Base-by-base conservation (phyloP, 2,888 invertebrate genomes). In the Girardia tigrina region DNA sequence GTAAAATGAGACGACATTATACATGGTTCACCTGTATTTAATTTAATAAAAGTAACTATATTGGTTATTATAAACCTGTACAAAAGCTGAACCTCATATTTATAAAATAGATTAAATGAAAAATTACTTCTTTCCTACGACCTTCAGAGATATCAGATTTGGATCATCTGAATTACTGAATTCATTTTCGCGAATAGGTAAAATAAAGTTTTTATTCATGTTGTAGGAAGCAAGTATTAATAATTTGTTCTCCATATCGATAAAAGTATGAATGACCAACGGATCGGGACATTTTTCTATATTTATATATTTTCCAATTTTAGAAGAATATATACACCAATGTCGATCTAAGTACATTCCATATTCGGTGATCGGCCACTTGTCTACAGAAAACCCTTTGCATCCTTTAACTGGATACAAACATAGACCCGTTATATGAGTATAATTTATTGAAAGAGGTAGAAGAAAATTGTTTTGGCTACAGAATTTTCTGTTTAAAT, bases 221-320 rank as follows among this genome's bases (percentile, higher is more conserved):
- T 56, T 56, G n/a, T 56, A 23, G 23, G 56, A 56, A 56, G 56
- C 56, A n/a, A 56, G n/a, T 6, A 56, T 56, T 56, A 56, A 56
- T 20, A 4, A 12, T 56, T 56, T 56, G 4, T 56, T 56, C 23
- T 56, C n/a, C 4, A 56, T 6, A 56, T 56, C 56, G 23, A 56
- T 56, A 56, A 8, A 56, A 2, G 56, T 8, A 56, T 56, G n/a
- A 8, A 56, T 56, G 4, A 12, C 8, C n/a, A 4, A 12, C 23
- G 56, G 23, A 8, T 4, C n/a, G n/a, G 56, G 8, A 56, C n/a
- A 56, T 4, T 56, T 56, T 8, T 4, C 56, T 20, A 56, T 56
- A n/a, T 56, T 56, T 6, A 56, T 4, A 16, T 20, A 56, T 56
- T 56, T 56, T 8, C n/a, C 56, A 56, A 23, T 56, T 56, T 56